A percentile compares a stretch with the other conserved stretches of the same genome.
phyloP scores from a whole-genome alignment of 2,888 invertebrate genomes.

The Euzetes globulus region DNA sequence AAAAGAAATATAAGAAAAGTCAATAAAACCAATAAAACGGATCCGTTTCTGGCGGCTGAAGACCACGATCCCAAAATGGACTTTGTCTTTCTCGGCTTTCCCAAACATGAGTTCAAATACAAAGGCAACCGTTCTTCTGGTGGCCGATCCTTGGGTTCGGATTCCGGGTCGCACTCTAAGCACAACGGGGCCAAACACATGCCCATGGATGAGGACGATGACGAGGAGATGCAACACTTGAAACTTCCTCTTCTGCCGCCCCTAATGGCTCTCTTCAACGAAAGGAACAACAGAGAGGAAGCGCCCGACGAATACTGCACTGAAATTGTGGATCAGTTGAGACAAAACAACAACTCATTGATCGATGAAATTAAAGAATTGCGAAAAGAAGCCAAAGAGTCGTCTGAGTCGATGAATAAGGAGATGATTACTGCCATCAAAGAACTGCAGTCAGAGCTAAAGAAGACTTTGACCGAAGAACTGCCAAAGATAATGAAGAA shows the following conservation, averaged over 20 bases:
- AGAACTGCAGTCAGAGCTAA: conserved; percentile 12
- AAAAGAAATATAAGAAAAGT: no score
- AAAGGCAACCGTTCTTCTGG: background rate
- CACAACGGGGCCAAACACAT: no score
- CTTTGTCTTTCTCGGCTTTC: background rate
- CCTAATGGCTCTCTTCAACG: background rate
- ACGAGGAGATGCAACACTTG: no score
- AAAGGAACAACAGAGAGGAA: background rate
- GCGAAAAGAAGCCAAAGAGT: background rate
- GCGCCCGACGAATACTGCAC: conserved; percentile 3
- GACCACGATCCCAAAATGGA: no score
- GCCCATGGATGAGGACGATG: no score
- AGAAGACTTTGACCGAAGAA: conserved; percentile 1
- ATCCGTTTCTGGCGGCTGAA: no score
- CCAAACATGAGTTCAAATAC: background rate
- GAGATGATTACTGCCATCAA: background rate
- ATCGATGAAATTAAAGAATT: conserved; percentile 8
- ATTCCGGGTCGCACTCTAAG: background rate
- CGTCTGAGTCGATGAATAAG: background rate
- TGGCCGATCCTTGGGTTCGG: background rate
- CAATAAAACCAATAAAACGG: no score
- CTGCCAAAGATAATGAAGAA: background rate
- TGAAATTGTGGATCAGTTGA: conserved; percentile 25
- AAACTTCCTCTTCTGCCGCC: no score
- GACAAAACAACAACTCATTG: conserved; percentile 4